phyloP scores from a whole-genome alignment of 2,113 vertebrate genomes.

The Acrocephalus kingi region DNA sequence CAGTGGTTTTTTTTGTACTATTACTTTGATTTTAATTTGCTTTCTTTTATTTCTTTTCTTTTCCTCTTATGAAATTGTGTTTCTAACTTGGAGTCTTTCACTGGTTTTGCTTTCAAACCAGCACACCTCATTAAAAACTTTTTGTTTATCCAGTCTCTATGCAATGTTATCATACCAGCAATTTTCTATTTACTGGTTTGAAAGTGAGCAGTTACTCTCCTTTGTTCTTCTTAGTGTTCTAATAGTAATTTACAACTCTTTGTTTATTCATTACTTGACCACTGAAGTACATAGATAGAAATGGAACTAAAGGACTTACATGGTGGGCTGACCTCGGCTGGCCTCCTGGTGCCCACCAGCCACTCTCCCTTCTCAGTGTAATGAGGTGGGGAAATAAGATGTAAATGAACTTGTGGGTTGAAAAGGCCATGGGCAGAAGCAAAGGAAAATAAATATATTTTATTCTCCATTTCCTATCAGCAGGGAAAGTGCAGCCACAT shows the following conservation, averaged over 20 bases:
- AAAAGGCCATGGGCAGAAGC: background rate
- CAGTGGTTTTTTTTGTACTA: too few species aligned
- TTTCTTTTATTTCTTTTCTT: too few species aligned
- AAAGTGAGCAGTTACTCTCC: background rate
- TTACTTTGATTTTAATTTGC: too few species aligned
- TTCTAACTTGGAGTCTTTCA: too few species aligned
- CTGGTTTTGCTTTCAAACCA: too few species aligned
- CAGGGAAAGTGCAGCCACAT: background rate
- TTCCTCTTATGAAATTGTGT: too few species aligned
- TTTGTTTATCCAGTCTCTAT: background rate
- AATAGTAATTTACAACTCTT: background rate
- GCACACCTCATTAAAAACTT: background rate
- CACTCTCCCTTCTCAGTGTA: background rate
- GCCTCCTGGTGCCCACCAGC: background rate
- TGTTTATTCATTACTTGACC: background rate
- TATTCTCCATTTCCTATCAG: background rate
- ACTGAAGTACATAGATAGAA: background rate
- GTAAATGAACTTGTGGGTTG: background rate
- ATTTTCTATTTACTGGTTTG: background rate
- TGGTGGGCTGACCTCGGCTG: background rate
- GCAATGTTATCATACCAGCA: background rate
- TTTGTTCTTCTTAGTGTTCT: background rate
- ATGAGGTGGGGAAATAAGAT: background rate
- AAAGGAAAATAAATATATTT: background rate
- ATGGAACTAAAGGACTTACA: rapidly evolving